These are phyloP conservation scores for Microvelia longipes DNA, from an alignment of 1,140 invertebrate species.

Conservation along the genomic window DNA sequence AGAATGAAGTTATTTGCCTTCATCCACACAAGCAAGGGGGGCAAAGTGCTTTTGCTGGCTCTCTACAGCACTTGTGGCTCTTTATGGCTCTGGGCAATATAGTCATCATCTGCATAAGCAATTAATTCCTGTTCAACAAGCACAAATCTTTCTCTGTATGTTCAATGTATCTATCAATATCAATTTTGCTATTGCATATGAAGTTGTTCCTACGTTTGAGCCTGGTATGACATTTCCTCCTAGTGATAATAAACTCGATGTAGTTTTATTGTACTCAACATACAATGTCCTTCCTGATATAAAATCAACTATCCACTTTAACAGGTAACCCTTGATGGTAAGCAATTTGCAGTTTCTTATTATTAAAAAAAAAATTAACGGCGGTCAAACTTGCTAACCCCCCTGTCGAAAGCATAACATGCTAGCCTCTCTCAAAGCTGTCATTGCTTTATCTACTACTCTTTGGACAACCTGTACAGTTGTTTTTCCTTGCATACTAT, in stretches of 20 bases:
- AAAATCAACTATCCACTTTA: not conserved
- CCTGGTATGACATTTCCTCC: not conserved
- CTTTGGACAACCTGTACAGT: conserved; percentile 12
- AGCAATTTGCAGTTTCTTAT: not conserved
- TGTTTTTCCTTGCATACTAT: conserved; percentile 16
- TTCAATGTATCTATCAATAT: not conserved
- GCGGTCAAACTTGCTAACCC: not conserved
- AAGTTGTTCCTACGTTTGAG: not conserved
- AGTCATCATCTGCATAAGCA: not conserved
- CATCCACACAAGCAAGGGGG: not conserved
- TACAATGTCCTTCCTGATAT: not conserved
- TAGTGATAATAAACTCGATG: not conserved
- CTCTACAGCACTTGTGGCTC: not conserved
- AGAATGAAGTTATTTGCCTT: not conserved
- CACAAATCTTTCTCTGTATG: not conserved
- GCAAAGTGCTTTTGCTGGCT: not conserved
- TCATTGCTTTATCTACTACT: conserved; percentile 9
- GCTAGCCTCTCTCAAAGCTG: conserved; percentile 9
- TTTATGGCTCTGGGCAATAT: not conserved
- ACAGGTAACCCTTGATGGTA: not conserved
- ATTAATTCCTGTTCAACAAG: not conserved
- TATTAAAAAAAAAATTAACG: no score
- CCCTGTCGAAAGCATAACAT: not conserved
- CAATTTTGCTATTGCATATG: not conserved
- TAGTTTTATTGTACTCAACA: not conserved